Evolutionary conservation across 1,140 invertebrate species (phyloP), one percentile per base, ranked within the genome.

Genomic region (Heliconius hewitsoni): DNA sequence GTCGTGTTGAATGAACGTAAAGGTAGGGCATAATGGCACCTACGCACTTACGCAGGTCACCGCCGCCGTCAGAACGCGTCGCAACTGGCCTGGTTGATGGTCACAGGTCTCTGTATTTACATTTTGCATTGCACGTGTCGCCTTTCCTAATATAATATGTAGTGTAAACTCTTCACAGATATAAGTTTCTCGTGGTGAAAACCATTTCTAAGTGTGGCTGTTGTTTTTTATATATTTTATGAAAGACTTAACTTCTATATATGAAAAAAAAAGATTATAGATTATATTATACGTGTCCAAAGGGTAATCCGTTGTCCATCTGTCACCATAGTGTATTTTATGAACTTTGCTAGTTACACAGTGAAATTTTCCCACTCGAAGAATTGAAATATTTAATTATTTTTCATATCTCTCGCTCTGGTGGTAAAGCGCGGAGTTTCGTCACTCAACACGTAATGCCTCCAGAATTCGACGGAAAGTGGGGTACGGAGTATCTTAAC

Each of bases 41-140:
- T 80, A 79, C 78, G 78, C 78, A 75, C 74, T 75, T 80, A 79
- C 78, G 78, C 73, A 75, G 18, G 46, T 60, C 37, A 27, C 2
- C 50, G 50, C 18, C 50, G 50, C 18, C 50, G 50, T 52, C 6
- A n/a, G 34, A 34, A 37, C 0, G 9, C 71, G 71, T 19, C 60
- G 9, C 27, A 11, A 66, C 8, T 3, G 9, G 9, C 60, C 13
- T 16, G n/a, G 11, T n/a, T 46, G 42, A 46, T 37, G 6, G 34
- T 66, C 60, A 13, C n/a, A 16, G 9, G n/a, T 66, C 60, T 30
- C 60, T 16, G 27, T 66, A 66, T 66, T 66, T 66, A 5, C 60
- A 30, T 30, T 4, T 66, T 13, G 11, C 60, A 30, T 66, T 27
- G 27, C 27, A 30, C 60, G 23, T 30, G 60, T 30, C 18, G 6